Percentiles rank a stretch among this genome's conserved stretches.
These are phyloP conservation scores for Zingel zingel DNA, from an alignment of 2,113 vertebrate genomes.

Conservation along the genomic window DNA sequence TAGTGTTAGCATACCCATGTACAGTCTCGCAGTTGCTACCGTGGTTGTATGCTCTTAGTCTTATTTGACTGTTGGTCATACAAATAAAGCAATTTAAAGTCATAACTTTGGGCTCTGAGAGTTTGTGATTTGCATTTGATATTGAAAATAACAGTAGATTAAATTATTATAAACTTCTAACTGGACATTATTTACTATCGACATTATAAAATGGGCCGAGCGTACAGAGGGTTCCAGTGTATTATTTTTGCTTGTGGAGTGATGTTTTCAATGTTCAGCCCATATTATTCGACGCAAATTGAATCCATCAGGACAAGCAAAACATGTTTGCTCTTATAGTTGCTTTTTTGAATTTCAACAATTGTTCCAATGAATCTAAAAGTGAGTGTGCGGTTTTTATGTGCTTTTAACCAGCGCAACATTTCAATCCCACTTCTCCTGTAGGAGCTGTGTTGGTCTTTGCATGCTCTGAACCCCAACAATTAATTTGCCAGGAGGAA, in stretches of 20 bases:
- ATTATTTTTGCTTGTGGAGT: not conserved
- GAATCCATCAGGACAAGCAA: not conserved
- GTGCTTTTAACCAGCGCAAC: not conserved
- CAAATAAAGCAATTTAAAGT: too few relatives aligned
- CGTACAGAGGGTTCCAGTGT: not conserved
- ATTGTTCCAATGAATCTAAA: not conserved
- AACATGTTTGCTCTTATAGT: not conserved
- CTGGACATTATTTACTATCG: not conserved
- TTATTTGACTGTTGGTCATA: too few relatives aligned
- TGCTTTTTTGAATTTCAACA: not conserved
- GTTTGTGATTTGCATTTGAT: not conserved
- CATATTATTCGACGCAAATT: not conserved
- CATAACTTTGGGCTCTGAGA: too few relatives aligned
- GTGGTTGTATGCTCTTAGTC: too few relatives aligned
- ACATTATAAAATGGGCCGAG: too few relatives aligned
- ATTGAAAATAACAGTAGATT: not conserved
- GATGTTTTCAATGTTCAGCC: not conserved
- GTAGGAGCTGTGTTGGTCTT: conserved; percentile 47
- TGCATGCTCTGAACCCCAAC: conserved; percentile 21
- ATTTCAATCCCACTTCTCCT: conserved; percentile 51
- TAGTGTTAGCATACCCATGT: not conserved
- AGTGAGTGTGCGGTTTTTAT: not conserved
- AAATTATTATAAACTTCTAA: not conserved
- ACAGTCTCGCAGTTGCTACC: not conserved
- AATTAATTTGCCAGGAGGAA: conserved; percentile 65